Evolutionary conservation across 2,113 vertebrate species (phyloP).

Genomic region (Seriola dumerili): DNA sequence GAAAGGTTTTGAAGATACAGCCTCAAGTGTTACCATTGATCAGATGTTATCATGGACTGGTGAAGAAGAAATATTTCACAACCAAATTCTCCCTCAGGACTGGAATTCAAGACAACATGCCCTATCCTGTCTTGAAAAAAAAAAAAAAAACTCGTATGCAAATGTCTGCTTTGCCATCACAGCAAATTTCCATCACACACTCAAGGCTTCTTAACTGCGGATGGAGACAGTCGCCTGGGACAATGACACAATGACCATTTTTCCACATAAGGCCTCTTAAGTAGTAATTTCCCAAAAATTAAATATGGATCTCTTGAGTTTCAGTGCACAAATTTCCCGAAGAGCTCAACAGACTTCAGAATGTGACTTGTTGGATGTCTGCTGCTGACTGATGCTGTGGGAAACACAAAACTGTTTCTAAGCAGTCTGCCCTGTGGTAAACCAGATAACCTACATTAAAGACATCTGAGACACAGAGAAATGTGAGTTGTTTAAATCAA

Average conservation of each 20-base stretch:
- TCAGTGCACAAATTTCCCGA: background rate
- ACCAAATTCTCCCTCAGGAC: conserved; percentile 28
- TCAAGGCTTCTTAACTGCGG: background rate
- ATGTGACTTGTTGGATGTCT: background rate
- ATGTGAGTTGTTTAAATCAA: background rate
- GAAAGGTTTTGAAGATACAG: conserved; percentile 29
- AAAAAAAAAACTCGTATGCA: conserved; percentile 26
- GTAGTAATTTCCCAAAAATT: background rate
- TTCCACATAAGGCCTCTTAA: background rate
- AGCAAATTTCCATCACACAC: conserved; percentile 27
- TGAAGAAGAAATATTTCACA: conserved; percentile 53
- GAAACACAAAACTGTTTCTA: conserved; percentile 1
- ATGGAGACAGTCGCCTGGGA: background rate
- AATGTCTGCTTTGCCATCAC: conserved; percentile 41
- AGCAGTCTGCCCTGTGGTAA: background rate
- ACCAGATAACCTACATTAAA: conserved; percentile 19
- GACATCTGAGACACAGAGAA: conserved; percentile 4
- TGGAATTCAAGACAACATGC: conserved; percentile 60
- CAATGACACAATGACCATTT: background rate
- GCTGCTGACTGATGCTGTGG: background rate
- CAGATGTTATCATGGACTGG: conserved; percentile 45
- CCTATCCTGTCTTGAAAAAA: conserved; percentile 22
- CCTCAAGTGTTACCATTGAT: conserved; percentile 34
- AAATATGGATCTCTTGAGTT: background rate
- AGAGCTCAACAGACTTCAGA: background rate